Base-by-base conservation (phyloP, 2,113 vertebrate genomes). In the Ciconia boyciana region DNA sequence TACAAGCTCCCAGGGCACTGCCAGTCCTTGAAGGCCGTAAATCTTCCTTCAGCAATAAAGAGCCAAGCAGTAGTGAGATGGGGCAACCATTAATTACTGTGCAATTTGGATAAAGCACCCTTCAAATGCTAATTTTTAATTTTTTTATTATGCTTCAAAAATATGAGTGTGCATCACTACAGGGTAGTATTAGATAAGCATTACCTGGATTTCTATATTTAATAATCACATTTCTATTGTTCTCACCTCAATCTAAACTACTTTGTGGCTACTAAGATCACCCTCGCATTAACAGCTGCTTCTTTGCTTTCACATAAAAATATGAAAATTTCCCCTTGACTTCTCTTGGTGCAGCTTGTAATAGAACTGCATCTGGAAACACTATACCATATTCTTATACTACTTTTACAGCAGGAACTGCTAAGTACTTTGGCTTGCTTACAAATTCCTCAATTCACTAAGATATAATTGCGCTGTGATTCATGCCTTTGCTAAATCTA, bases 361-460 rank as follows among this genome's bases (percentile, higher is more conserved):
- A 94, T 94, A 97, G 93, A 94, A 93, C 77, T 85, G 96, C 96
- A 97, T 95, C 94, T 97, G 95, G 93, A 97, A 97, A 87, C 87
- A 95, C 87, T 97, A 58, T 92, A 72, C 74, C 77, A 91, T 95
- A 89, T 94, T 89, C 93, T 93, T 89, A 91, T 24, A 84, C 81
- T 95, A 93, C 94, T 95, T 96, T 95, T 95, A 82, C 83, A 94
- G 93, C 95, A 97, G 95, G 83, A 97, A 96, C 93, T 92, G 95
- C 81, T 92, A 95, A 95, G 95, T 85, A 54, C 89, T 97, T 96
- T 96, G 94, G 96, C 96, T 95, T 10, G 0, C 55, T 94, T 94
- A 91, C 96, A 96, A 94, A 96, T 94, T 87, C 83, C 58, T 93
- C 89, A 95, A 82, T 95, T 96, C 89, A 94, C 86, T 43, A 86